Evolutionary conservation across 2,888 invertebrate genomes (phyloP), one percentile per base, ranked within the genome.

Genomic region (Hecatera dysodea): DNA sequence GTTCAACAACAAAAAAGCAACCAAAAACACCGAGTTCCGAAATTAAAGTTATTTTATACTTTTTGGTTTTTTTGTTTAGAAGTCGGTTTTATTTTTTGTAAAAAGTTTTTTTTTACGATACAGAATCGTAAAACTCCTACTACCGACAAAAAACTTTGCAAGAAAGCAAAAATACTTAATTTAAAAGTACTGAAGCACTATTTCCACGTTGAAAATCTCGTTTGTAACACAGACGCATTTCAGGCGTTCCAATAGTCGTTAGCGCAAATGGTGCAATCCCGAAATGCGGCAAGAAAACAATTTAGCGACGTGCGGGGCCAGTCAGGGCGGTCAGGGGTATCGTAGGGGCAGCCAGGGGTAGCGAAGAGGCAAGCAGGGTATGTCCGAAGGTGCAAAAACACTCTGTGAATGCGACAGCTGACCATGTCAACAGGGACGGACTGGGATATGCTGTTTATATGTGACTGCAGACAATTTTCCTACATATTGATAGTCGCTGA

Each of bases 371-470:
- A 55, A 61, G 81, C 81, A 69, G 70, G 79, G 75, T 63, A 82
- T 85, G 87, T 86, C 84, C 80, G 86, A 82, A 90, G 89, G 90
- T 90, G 90, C 92, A 94, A 95, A 94, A 95, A 94, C 93, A 85
- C 79, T 85, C 89, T 94, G 95, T 90, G 95, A 94, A 92, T 91
- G 90, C 89, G 93, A 89, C 95, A 95, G 94, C 94, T 95, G 95
- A 92, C 93, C 90, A 86, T 84, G 82, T 79, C 70, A 76, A 84
- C 91, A 90, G 91, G 85, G 90, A 75, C 78, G 93, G 78, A 92
- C 67, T 90, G 66, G 87, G 75, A 72, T 74, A 73, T 57, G 15
- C 50, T 57, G 44, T 67, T 68, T 64, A 42, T 55, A 42, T 2
- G 17, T 66, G 42, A n/a, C 19, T 48, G 17, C n/a, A 19, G 27